These are phyloP conservation scores for Papilio dardanus DNA, from an alignment of 1,140 invertebrate species.

Conservation along the genomic window DNA sequence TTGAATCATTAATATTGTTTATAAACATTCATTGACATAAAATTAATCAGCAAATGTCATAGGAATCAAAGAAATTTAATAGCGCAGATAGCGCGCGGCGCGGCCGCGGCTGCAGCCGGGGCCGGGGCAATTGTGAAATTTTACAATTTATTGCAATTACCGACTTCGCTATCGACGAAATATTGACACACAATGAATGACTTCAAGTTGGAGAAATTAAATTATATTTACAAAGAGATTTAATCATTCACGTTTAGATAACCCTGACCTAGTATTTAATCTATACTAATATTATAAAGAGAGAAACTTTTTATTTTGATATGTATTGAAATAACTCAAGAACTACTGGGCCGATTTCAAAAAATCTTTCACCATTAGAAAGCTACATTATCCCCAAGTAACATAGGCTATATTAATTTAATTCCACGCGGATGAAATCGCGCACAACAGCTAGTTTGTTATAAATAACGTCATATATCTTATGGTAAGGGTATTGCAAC, in stretches of 20 bases:
- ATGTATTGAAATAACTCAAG: too few species aligned
- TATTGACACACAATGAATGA: constrained; percentile 15
- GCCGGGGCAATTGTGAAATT: constrained; percentile 17
- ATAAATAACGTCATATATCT: not conserved
- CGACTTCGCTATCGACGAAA: constrained; percentile 14
- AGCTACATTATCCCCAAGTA: too few species aligned
- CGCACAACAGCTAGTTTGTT: not conserved
- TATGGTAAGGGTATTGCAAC: not conserved
- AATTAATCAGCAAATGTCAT: constrained; percentile 26
- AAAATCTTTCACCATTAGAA: too few species aligned
- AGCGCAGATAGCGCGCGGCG: not conserved
- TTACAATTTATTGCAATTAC: constrained; percentile 26
- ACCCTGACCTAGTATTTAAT: not conserved
- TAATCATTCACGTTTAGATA: not conserved
- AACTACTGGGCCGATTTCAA: too few species aligned
- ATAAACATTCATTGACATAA: constrained; percentile 18
- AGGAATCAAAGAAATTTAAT: constrained; percentile 31
- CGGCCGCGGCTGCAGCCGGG: too few species aligned
- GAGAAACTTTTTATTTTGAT: not conserved
- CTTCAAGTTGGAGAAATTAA: not conserved
- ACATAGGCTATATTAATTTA: not conserved
- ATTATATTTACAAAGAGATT: constrained; percentile 1
- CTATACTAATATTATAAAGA: not conserved
- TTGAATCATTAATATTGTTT: constrained; percentile 20
- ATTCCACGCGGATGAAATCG: too few species aligned